Conservation (phyloP, 2,888 invertebrate genomes). For the Bombylius discolor region DNA sequence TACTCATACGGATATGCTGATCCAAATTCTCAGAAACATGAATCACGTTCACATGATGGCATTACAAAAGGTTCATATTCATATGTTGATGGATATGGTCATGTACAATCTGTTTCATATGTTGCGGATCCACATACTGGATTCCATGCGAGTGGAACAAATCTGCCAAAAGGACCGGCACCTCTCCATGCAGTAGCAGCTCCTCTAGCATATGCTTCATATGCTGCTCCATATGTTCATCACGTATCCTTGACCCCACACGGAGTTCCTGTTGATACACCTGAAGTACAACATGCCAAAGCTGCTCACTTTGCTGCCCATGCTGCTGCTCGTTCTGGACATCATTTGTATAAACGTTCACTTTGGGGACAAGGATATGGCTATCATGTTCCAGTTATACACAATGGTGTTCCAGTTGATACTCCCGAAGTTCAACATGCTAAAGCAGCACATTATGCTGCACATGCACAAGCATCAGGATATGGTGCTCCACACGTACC, state of each 20-base stretch:
- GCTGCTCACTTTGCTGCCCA: conserved; percentile 40
- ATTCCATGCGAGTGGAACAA: conserved; percentile 51
- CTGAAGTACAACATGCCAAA: conserved; percentile 41
- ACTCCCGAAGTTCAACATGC: conserved; percentile 41
- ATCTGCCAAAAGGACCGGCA: conserved; percentile 46
- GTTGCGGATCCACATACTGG: conserved; percentile 49
- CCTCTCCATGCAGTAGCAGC: conserved; percentile 18
- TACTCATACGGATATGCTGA: conserved; percentile 52
- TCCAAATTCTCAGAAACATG: conserved; percentile 50
- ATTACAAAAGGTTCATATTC: conserved; percentile 53
- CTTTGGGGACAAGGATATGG: conserved; percentile 22
- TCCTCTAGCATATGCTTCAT: conserved; percentile 25
- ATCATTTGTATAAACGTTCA: conserved; percentile 36
- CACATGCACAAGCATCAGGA: conserved; percentile 32
- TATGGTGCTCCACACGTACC: conserved; percentile 27
- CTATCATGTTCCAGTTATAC: conserved; percentile 31
- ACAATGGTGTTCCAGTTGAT: conserved; percentile 38
- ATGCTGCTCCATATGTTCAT: conserved; percentile 19
- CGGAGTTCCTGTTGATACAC: conserved; percentile 36
- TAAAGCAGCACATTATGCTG: conserved; percentile 35
- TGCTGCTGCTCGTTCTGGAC: conserved; percentile 32
- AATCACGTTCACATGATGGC: conserved; percentile 46
- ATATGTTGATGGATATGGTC: conserved; percentile 53
- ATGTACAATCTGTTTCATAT: conserved; percentile 50
- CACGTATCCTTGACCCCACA: conserved; percentile 26